These are phyloP conservation scores for Colius striatus DNA, from an alignment of 2,113 vertebrate genomes.

Conservation along the genomic window DNA sequence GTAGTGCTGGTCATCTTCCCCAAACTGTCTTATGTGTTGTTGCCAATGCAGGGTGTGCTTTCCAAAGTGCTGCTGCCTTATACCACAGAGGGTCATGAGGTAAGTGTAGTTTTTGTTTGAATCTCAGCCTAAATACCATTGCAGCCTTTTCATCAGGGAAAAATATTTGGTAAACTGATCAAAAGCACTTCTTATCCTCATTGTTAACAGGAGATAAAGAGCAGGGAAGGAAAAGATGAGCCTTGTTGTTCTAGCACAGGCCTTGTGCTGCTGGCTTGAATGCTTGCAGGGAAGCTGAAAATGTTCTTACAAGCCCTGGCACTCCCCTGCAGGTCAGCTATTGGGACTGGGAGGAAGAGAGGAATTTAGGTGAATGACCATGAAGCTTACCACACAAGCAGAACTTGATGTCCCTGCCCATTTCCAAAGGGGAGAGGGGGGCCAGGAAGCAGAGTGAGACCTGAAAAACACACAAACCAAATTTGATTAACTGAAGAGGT, in stretches of 20 bases:
- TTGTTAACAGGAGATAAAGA: not conserved
- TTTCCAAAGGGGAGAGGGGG: not conserved
- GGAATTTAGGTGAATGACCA: not conserved
- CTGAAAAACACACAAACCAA: not conserved
- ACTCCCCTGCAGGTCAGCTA: not conserved
- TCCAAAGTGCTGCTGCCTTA: not conserved
- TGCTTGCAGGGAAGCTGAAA: not conserved
- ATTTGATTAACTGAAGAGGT: not conserved
- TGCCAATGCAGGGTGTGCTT: not conserved
- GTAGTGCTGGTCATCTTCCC: not conserved
- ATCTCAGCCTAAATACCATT: not conserved
- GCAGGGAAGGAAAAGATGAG: not conserved
- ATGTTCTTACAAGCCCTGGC: not conserved
- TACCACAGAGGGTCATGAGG: not conserved
- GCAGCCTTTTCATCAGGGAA: not conserved
- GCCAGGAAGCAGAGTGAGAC: not conserved
- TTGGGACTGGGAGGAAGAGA: not conserved
- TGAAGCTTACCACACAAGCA: not conserved
- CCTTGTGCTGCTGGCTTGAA: not conserved
- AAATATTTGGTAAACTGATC: not conserved
- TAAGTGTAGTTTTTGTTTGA: not conserved
- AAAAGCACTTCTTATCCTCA: not conserved
- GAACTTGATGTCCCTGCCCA: not conserved
- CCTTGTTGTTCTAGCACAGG: accelerated
- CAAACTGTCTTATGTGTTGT: accelerated